Evolutionary conservation across 1,140 invertebrate genomes (phyloP), one percentile per base, ranked within the genome.

Genomic region (Hestina assimilis): DNA sequence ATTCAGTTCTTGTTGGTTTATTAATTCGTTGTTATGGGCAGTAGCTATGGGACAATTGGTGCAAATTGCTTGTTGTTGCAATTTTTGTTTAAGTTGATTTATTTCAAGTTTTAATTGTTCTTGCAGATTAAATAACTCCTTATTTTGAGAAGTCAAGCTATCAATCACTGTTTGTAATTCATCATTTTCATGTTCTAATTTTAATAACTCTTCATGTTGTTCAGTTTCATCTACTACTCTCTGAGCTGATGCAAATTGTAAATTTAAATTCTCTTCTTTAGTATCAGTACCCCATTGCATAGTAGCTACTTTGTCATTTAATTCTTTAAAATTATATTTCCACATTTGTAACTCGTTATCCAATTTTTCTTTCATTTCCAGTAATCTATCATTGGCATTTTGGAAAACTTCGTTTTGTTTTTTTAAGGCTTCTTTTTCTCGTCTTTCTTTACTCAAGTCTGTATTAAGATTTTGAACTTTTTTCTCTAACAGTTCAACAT

Each of bases 281-380:
- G 52, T 15, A 24, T 90, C 87, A 56, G 69, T 73, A 50, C 77
- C 88, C 92, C 91, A 92, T 62, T 92, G 91, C 14, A 93, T 68
- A n/a, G 89, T 74, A 56, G 91, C 87, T 8, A 94, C 63, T 81
- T 94, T 93, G 19, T 91, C 87, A 57, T 83, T 87, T 2, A 93
- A 80, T 72, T 94, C 92, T 60, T 93, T 91, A 66, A 92, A 93
- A 67, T 93, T 91, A 19, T 91, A 91, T 71, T 93, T 92, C 78
- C 92, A 92, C 61, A 93, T 89, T 61, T 93, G 90, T 57, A 93
- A 89, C 76, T 94, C 92, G 67, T 89, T 89, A 61, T 95, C 94
- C 81, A 95, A 92, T 55, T 93, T 92, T 75, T 96, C 94, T 83
- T 96, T 96, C 79, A 94, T 92, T 70, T 96, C 94, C 2, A 92